Conservation (phyloP, 2,113 vertebrate genomes). For the Asarcornis scutulata region DNA sequence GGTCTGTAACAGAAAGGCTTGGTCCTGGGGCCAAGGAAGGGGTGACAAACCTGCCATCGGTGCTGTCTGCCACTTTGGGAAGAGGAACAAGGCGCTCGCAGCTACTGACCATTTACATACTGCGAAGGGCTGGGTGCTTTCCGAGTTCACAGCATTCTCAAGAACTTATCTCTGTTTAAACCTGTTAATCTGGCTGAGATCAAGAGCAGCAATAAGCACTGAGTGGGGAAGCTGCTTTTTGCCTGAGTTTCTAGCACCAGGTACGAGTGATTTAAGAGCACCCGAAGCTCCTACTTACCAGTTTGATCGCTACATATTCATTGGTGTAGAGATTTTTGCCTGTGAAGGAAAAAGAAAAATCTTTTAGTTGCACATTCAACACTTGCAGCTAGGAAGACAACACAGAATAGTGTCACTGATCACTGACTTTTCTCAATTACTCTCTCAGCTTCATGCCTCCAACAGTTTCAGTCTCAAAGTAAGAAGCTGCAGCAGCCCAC, state of each 20-base stretch:
- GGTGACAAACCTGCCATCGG: background rate
- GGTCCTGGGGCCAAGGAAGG: background rate
- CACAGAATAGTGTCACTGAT: rapidly evolving
- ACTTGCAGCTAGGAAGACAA: background rate
- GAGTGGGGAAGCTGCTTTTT: background rate
- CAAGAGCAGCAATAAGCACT: background rate
- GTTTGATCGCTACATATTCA: slow-evolving; percentile 98
- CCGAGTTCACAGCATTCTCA: background rate
- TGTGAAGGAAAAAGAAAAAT: slow-evolving; percentile 68
- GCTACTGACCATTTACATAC: background rate
- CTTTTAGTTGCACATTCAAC: background rate
- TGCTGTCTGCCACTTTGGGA: background rate
- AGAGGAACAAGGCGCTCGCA: background rate
- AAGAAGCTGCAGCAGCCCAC: background rate
- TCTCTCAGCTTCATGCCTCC: background rate
- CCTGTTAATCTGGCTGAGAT: background rate
- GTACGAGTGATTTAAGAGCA: background rate
- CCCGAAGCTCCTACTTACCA: slow-evolving; percentile 84
- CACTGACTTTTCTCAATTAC: background rate
- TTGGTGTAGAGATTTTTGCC: slow-evolving; percentile 99
- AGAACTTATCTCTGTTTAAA: background rate
- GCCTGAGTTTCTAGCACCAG: background rate
- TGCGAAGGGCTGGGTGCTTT: background rate
- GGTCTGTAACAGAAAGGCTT: background rate
- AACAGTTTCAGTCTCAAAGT: background rate